Evolutionary conservation across 2,888 invertebrate species (phyloP).

Genomic region (Phorcus lineatus): DNA sequence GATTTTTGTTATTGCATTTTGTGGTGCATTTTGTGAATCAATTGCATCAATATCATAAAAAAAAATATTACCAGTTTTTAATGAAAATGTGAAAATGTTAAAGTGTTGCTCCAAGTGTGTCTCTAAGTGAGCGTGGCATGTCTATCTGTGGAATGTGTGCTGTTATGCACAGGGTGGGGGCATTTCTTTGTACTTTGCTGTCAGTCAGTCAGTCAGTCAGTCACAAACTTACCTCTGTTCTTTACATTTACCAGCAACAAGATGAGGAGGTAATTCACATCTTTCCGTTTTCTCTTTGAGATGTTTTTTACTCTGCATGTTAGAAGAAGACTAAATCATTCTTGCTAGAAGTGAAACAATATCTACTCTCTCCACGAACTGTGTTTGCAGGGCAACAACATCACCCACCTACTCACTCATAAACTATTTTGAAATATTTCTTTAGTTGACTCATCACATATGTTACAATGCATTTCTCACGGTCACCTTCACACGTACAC

Average conservation of each 20-base stretch:
- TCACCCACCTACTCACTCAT: too few species aligned
- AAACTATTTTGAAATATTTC: too few species aligned
- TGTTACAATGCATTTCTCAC: too few species aligned
- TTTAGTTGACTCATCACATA: too few species aligned
- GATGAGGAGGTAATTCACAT: slow-evolving; percentile 42
- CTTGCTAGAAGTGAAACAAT: slow-evolving; percentile 2
- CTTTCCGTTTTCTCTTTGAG: slow-evolving; percentile 3
- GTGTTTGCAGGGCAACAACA: neutral
- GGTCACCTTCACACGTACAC: too few species aligned
- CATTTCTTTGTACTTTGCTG: neutral
- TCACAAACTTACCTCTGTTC: slow-evolving; percentile 4
- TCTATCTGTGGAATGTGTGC: neutral
- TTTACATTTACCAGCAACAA: slow-evolving; percentile 35
- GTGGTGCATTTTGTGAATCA: neutral
- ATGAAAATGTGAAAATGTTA: neutral
- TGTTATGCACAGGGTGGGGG: neutral
- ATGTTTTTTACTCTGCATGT: neutral
- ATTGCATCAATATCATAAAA: neutral
- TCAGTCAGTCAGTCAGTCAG: neutral
- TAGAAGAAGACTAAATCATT: neutral
- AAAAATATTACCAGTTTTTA: neutral
- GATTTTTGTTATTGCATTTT: neutral
- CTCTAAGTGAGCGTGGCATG: neutral
- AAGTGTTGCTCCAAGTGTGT: neutral
- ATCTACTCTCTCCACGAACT: neutral